Base-by-base conservation (phyloP, 1,140 invertebrate species). In the Solenopsis fugax region DNA sequence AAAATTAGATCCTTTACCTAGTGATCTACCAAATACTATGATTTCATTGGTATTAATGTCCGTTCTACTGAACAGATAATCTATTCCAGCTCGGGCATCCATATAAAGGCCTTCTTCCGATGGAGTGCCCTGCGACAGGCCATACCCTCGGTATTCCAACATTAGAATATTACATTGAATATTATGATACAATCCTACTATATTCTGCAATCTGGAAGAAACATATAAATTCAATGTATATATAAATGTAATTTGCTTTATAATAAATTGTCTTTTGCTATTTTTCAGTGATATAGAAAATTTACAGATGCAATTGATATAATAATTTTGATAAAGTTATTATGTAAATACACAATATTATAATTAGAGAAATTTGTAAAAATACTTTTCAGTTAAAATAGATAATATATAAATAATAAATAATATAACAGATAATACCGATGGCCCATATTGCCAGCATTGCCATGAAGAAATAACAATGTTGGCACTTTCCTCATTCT, bases 391-490 rank as follows among this genome's bases (percentile, higher is more conserved):
- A 56, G 9, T 56, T 56, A 56, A 29, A 29, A 29, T 29, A 29
- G 29, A 29, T 2, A 29, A 29, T 29, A 29, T 29, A 2, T 78
- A 45, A 56, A 24, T 58, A 18, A 48, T 58, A 18, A 1, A 7
- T 58, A 29, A 45, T 18, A 34, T 60, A 56, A 37, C 64, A 67
- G 45, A 12, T 56, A 41, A 98, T 89, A 98, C 97, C 98, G 97
- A 93, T 99, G 98, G 0, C 98, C 98, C 96, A 99, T 98, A 94
- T 99, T 99, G 21, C 98, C 98, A 85, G 98, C 98, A 97, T 99
- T 99, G 10, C 98, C 98, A 96, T 99, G 98, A 71, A 99, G 97
- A 95, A 98, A 99, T 21, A 99, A 94, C 89, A 99, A 95, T 1
- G 98, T 99, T 1, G 98, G 97, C 67, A 96, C 96, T 58, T 95